These are phyloP conservation scores for Ciconia boyciana DNA, from an alignment of 2,113 vertebrate genomes.

Conservation along the genomic window DNA sequence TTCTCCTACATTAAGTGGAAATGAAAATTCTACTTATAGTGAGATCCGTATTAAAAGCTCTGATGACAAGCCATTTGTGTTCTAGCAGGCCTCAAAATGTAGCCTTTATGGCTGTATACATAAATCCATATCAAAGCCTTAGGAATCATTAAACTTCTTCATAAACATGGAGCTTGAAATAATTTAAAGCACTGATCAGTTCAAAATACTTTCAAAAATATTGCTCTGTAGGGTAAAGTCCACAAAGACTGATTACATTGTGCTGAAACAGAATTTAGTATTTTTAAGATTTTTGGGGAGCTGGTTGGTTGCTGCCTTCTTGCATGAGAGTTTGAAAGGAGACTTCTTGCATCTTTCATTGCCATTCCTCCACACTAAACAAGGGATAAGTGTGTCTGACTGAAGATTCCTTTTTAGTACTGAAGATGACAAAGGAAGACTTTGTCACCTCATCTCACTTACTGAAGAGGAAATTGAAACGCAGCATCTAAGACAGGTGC, in stretches of 20 bases:
- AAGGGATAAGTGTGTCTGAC: background rate
- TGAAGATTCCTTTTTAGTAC: background rate
- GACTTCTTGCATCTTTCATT: background rate
- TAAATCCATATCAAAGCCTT: background rate
- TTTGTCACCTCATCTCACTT: background rate
- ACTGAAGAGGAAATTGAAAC: background rate
- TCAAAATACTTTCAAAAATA: background rate
- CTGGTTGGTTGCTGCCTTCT: fast-evolving
- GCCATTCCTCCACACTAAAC: background rate
- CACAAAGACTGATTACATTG: background rate
- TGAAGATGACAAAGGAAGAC: background rate
- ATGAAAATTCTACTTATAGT: background rate
- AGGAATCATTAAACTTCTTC: background rate
- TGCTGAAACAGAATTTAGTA: background rate
- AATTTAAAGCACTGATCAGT: background rate
- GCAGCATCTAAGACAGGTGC: background rate
- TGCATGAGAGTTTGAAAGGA: background rate
- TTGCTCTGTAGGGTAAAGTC: background rate
- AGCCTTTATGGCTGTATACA: background rate
- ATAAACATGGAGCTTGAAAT: background rate
- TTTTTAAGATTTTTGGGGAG: background rate
- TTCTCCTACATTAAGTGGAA: background rate
- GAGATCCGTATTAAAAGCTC: background rate
- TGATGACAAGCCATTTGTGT: background rate
- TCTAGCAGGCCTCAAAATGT: background rate